Evolutionary conservation across 2,113 vertebrate species (phyloP).

Genomic region (Clupea harengus): DNA sequence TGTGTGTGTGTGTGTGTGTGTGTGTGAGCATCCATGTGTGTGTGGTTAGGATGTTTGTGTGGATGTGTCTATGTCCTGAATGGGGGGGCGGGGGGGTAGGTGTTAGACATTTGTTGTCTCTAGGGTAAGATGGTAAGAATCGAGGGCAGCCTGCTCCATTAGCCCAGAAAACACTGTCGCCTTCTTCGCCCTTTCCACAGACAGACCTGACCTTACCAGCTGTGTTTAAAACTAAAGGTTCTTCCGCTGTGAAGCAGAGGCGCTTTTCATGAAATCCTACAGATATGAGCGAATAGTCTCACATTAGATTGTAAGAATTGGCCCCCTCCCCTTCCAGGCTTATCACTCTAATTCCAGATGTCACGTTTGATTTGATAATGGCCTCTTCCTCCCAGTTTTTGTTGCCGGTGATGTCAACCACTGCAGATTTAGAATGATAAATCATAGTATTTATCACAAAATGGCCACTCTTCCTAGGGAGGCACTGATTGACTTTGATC

Average conservation of each 20-base stretch:
- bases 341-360: slow-evolving; percentile 16
- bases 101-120: background rate
- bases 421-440: background rate
- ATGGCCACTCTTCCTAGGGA: slow-evolving; percentile 9
- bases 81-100: background rate
- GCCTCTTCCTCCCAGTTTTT: slow-evolving; percentile 2
- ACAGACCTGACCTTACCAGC: background rate
- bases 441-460: background rate
- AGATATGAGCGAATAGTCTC: background rate
- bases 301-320: slow-evolving; percentile 4
- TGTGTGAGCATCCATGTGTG: background rate
- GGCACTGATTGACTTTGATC: slow-evolving; percentile 21
- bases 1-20: background rate
- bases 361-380: slow-evolving; percentile 14
- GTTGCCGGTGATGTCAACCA: background rate
- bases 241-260: background rate
- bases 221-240: background rate
- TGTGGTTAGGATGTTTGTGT: background rate
- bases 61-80: background rate
- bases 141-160: background rate
- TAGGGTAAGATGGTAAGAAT: background rate
- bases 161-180: background rate
- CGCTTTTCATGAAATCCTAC: background rate
- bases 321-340: slow-evolving; percentile 5
- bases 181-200: too few relatives aligned